These are phyloP conservation scores for Apeira syringaria DNA, from an alignment of 2,888 invertebrate genomes.

Conservation along the genomic window DNA sequence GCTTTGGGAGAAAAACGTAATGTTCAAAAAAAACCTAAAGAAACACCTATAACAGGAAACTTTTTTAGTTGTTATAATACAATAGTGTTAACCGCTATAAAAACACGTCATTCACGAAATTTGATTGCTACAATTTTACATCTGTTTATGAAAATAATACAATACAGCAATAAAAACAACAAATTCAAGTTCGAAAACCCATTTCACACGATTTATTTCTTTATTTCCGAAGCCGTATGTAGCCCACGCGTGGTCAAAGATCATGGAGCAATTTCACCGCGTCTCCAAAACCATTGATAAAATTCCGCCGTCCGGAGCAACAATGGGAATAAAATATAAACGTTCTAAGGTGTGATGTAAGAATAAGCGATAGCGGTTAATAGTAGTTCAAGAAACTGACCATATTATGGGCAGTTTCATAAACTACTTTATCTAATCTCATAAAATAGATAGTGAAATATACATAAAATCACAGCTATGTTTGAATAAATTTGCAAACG, in stretches of 20 bases:
- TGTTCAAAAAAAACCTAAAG: too few relatives aligned
- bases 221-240: not conserved
- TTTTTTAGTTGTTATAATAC: too few relatives aligned
- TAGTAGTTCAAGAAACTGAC: too few relatives aligned
- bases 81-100: not conserved
- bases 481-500: too few relatives aligned
- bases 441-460: too few relatives aligned
- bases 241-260: constrained; percentile 11
- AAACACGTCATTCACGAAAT: not conserved
- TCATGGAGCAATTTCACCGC: constrained; percentile 6
- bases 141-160: not conserved
- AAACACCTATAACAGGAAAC: too few relatives aligned
- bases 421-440: too few relatives aligned
- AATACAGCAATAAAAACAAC: not conserved
- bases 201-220: constrained; percentile 7
- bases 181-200: not conserved
- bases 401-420: too few relatives aligned
- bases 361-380: not conserved
- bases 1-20: too few relatives aligned
- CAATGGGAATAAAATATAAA: constrained; percentile 19
- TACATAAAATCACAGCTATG: too few relatives aligned
- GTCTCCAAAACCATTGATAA: constrained; percentile 12
- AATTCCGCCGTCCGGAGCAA: not conserved
- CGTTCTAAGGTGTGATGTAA: not conserved
- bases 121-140: not conserved